Conservation (phyloP, 1,140 invertebrate genomes). For the Drosophila pallidifrons region DNA sequence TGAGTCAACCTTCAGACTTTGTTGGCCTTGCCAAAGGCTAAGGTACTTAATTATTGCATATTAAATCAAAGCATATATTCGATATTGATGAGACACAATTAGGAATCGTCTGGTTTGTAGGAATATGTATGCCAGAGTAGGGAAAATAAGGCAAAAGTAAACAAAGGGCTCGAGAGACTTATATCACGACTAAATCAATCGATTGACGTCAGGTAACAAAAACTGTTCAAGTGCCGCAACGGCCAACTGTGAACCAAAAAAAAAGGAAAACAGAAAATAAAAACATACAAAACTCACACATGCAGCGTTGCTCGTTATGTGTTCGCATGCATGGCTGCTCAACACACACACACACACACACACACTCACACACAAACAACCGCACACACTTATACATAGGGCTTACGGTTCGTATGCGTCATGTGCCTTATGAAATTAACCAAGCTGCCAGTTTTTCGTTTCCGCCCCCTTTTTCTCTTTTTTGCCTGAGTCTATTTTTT, state of each 20-base stretch:
- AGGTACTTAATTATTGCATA: slow-evolving; percentile 74
- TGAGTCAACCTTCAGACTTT: not conserved
- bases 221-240: slow-evolving; percentile 39
- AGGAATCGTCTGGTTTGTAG: slow-evolving; percentile 26
- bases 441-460: slow-evolving; percentile 19
- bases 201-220: slow-evolving; percentile 76
- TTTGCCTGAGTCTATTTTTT: not conserved
- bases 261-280: not conserved
- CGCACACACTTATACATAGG: not conserved
- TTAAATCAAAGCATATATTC: slow-evolving; percentile 56
- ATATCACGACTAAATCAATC: slow-evolving; percentile 64
- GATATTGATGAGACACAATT: slow-evolving; percentile 71
- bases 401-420: slow-evolving; percentile 56
- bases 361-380: slow-evolving; percentile 19
- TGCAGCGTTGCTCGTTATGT: slow-evolving; percentile 44
- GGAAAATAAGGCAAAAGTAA: slow-evolving; percentile 25
- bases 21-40: slow-evolving; percentile 8
- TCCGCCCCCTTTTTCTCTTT: not conserved
- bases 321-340: slow-evolving; percentile 51
- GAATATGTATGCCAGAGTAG: slow-evolving; percentile 2
- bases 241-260: not conserved
- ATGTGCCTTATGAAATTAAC: slow-evolving; percentile 63
- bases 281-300: slow-evolving; percentile 14
- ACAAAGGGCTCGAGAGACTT: slow-evolving; percentile 18
- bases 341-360: slow-evolving; percentile 45